Evolutionary conservation across 2,113 vertebrate species (phyloP), one percentile per base, ranked within the genome.

Genomic region (Seriola quinqueradiata): DNA sequence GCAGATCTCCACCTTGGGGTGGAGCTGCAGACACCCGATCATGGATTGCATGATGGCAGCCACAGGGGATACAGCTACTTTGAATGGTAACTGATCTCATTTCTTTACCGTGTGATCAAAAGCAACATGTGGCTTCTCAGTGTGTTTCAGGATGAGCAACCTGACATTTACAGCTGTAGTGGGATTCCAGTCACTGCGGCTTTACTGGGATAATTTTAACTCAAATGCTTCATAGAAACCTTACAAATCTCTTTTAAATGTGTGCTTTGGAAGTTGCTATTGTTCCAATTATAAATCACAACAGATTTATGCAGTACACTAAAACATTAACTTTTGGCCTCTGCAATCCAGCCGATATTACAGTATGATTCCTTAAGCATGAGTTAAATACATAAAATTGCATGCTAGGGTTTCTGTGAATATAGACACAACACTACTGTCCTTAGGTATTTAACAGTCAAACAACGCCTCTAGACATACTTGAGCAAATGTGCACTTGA

Each of bases 1-100:
- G 63, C 87, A 75, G 95, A 95, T 44, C 71, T 93, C 79, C 82
- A 93, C 69, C 87, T 96, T 6, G 95, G 95, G 9, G 93, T 96
- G 66, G 95, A 95, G 80, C 87, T 96, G 83, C 95, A 95, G 71
- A 70, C 75, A 28, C 85, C 93, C 66, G 93, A 95, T n/a, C 87
- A 87, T 1, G 87, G 83, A 6, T 69, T 87, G 32, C 87, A 93
- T 42, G 74, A 92, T 0, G 92, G 94, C 34, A 82, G 82, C 54
- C 87, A 90, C 86, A 87, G 75, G 50, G 94, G 93, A 55, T 74
- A 91, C 44, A 77, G 81, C 85, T 95, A 95, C 89, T 96, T 96
- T 85, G 80, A 94, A 79, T 95, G 96, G 95, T 96, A 91, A 92
- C 73, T 80, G 28, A 63, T 70, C 25, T 73, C 1, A 36, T 71